Evolutionary conservation across 2,888 invertebrate species (phyloP).

Genomic region (Noctua comes): DNA sequence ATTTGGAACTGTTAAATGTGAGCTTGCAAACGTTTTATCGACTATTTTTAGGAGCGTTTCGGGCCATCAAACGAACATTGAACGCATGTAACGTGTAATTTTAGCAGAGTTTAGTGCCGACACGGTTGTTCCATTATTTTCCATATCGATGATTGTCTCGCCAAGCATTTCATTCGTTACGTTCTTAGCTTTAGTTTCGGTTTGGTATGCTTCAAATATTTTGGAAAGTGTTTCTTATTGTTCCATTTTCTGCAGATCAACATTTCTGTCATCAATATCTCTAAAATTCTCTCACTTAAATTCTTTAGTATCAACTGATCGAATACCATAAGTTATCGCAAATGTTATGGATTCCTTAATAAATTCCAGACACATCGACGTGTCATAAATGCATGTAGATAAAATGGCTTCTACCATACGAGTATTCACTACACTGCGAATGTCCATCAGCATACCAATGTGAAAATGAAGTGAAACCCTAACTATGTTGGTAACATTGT

Average conservation of each 20-base stretch:
- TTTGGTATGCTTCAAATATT: slow-evolving; percentile 42
- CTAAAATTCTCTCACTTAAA: not conserved
- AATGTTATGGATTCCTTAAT: slow-evolving; percentile 25
- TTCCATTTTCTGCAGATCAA: not conserved
- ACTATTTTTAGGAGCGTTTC: slow-evolving; percentile 48
- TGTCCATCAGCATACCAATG: slow-evolving; percentile 36
- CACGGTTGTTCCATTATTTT: slow-evolving; percentile 27
- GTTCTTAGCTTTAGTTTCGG: slow-evolving; percentile 22
- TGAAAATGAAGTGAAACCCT: slow-evolving; percentile 21
- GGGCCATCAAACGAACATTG: slow-evolving; percentile 53
- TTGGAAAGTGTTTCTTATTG: slow-evolving; percentile 40
- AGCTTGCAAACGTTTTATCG: slow-evolving; percentile 35
- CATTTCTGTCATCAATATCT: not conserved
- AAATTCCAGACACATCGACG: slow-evolving; percentile 33
- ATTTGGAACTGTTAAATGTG: slow-evolving; percentile 16
- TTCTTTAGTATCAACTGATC: not conserved
- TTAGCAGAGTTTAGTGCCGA: slow-evolving; percentile 34
- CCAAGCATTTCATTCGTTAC: slow-evolving; percentile 43
- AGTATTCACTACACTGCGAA: slow-evolving; percentile 19
- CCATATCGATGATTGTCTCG: slow-evolving; percentile 39
- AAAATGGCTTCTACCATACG: slow-evolving; percentile 29
- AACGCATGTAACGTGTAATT: slow-evolving; percentile 44
- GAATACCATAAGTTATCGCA: slow-evolving; percentile 9
- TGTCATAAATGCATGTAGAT: slow-evolving; percentile 22
- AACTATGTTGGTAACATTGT: slow-evolving; percentile 22